phyloP scores from a whole-genome alignment of 2,113 vertebrate species.

The Capricornis sumatraensis region DNA sequence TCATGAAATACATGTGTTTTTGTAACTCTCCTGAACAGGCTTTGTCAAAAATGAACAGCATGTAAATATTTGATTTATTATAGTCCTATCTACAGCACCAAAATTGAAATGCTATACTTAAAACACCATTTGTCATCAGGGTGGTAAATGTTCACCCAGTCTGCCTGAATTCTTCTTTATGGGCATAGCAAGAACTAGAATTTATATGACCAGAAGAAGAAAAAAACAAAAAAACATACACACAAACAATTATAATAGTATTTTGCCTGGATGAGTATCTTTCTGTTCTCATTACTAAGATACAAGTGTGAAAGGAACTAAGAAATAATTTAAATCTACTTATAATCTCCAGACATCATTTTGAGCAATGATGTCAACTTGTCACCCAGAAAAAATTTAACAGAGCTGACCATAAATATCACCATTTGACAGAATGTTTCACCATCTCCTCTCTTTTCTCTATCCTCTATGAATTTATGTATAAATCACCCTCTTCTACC shows the following conservation, averaged over 20 bases:
- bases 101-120: constrained; percentile 59
- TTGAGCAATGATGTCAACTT: neutral
- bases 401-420: neutral
- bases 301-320: neutral
- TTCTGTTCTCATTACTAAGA: neutral
- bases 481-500: rapidly evolving
- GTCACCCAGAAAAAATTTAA: neutral
- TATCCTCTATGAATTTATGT: neutral
- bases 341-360: neutral
- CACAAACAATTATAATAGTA: neutral
- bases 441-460: neutral
- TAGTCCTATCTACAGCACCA: neutral
- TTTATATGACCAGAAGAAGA: neutral
- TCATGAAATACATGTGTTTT: constrained; percentile 54
- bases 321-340: neutral
- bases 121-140: constrained; percentile 54
- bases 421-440: neutral
- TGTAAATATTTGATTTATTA: constrained; percentile 74
- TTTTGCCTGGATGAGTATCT: neutral
- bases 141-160: constrained; percentile 26
- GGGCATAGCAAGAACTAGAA: neutral
- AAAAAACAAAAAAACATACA: neutral
- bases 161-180: constrained; percentile 33
- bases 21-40: constrained; percentile 48
- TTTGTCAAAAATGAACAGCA: constrained; percentile 54